Percentiles rank a stretch among this genome's conserved stretches.
These are phyloP conservation scores for Teinopalpus imperialis DNA, from an alignment of 2,888 invertebrate genomes.

Conservation along the genomic window DNA sequence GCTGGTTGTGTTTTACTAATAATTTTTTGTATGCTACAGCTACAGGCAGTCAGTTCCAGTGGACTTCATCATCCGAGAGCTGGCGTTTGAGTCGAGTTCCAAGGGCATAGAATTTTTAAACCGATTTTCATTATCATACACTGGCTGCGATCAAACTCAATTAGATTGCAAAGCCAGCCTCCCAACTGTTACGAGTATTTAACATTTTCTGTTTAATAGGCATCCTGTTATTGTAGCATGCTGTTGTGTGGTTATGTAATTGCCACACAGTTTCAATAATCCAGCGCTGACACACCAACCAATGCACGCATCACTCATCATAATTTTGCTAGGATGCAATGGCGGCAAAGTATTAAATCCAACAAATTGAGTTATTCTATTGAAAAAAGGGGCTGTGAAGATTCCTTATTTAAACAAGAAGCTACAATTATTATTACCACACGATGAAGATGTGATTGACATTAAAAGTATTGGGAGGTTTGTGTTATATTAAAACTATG, in stretches of 20 bases:
- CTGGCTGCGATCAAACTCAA: slow-evolving; percentile 85
- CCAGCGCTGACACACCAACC: slow-evolving; percentile 38
- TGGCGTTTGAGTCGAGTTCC: slow-evolving; percentile 92
- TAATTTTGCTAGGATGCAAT: slow-evolving; percentile 65
- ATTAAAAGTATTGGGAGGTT: slow-evolving; percentile 28
- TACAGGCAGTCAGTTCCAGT: slow-evolving; percentile 96
- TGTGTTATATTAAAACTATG: slow-evolving; percentile 32
- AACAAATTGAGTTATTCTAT: slow-evolving; percentile 48
- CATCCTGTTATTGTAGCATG: slow-evolving; percentile 59
- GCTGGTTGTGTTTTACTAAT: slow-evolving; percentile 67
- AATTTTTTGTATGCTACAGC: slow-evolving; percentile 86
- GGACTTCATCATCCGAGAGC: slow-evolving; percentile 91
- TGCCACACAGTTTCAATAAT: slow-evolving; percentile 43
- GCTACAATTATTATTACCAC: slow-evolving; percentile 12
- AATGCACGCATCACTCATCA: slow-evolving; percentile 44
- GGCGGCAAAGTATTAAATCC: slow-evolving; percentile 45
- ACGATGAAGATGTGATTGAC: slow-evolving; percentile 18
- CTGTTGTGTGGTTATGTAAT: slow-evolving; percentile 72
- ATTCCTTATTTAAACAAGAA: slow-evolving; percentile 28
- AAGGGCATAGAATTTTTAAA: slow-evolving; percentile 94
- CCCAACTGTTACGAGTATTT: slow-evolving; percentile 80
- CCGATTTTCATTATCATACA: slow-evolving; percentile 89
- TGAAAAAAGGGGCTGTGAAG: slow-evolving; percentile 37
- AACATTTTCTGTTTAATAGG: slow-evolving; percentile 71
- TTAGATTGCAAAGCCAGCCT: slow-evolving; percentile 95